Percentiles rank a stretch among this genome's conserved stretches.
These are phyloP conservation scores for Stenopsyche tienmushanensis DNA, from an alignment of 1,140 invertebrate genomes.

Conservation along the genomic window DNA sequence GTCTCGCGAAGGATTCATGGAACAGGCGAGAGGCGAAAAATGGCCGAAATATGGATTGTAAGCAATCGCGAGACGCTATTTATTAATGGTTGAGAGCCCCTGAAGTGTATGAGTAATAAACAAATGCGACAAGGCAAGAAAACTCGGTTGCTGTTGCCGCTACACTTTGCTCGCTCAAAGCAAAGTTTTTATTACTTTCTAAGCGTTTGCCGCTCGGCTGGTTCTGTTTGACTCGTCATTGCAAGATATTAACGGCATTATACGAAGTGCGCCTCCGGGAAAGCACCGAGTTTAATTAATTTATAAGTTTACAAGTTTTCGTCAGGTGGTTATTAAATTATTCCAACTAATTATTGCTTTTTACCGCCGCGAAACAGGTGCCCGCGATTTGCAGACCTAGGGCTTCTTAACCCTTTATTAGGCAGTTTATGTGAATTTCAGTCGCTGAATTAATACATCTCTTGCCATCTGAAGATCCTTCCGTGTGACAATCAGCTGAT, in stretches of 20 bases:
- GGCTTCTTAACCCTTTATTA: not conserved
- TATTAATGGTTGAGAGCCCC: too few species aligned
- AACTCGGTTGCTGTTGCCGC: too few species aligned
- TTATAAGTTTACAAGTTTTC: slow-evolving; percentile 31
- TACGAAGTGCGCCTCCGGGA: slow-evolving; percentile 1
- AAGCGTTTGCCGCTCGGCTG: slow-evolving; percentile 8
- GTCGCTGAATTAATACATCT: not conserved
- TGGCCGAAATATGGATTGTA: too few species aligned
- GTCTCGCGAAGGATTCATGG: too few species aligned
- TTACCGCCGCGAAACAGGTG: slow-evolving; percentile 21
- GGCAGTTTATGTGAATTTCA: not conserved
- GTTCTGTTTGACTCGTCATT: slow-evolving; percentile 21
- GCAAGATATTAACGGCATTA: slow-evolving; percentile 16
- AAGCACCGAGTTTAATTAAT: slow-evolving; percentile 25
- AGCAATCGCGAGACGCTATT: too few species aligned
- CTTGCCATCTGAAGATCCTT: not conserved
- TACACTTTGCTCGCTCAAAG: too few species aligned
- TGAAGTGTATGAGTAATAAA: too few species aligned
- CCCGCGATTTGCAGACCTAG: not conserved
- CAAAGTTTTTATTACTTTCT: slow-evolving; percentile 22
- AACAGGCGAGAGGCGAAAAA: too few species aligned
- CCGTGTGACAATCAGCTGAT: not conserved
- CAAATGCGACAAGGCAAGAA: not conserved
- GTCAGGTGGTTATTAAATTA: slow-evolving; percentile 28
- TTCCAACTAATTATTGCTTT: slow-evolving; percentile 25